Evolutionary conservation across 2,797 vertebrate genomes (phyloP), one percentile per base, ranked within the genome.

Genomic region (Danio choprae): DNA sequence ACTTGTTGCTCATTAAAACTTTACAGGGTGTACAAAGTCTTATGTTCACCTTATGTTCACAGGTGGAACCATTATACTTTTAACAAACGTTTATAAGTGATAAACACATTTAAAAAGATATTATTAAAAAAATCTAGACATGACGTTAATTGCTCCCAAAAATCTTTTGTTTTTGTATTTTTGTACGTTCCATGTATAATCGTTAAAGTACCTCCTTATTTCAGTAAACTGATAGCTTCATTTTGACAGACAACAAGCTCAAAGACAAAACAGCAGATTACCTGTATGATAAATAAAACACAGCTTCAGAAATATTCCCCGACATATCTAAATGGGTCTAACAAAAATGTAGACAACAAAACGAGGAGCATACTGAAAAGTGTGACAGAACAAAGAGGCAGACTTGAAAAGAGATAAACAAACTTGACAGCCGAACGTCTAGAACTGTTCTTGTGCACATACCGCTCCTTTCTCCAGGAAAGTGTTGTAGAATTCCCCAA

Each of bases 391-490:
- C 77, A 79, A 79, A 79, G 58, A 71, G 59, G 11, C 20, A 72
- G n/a, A 79, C 46, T 62, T 55, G 46, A 56, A 69, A 71, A 74
- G 64, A 9, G 20, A 74, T 44, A 81, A 60, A 55, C 41, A 48
- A 62, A 63, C 41, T 22, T 65, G 53, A 79, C 43, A 55, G 56
- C 15, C 7, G 8, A 53, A 73, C 20, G 53, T 63, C 59, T 8
- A 79, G 3, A 71, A 59, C 38, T 6, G 38, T 59, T 13, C 20
- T 65, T 6, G 13, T 41, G 59, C 81, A 94, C 93, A 90, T 89
- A 98, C 96, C 55, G 95, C 95, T 0, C 94, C 94, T 92, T 96
- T 97, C 81, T 97, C 96, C 91, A 97, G 82, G 88, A 97, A 98
- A 70, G 79, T 95, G 89, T 95, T 96, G 90, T 90, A 93, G 89